phyloP scores from a whole-genome alignment of 2,888 invertebrate species.

The Rhamnusium bicolor region DNA sequence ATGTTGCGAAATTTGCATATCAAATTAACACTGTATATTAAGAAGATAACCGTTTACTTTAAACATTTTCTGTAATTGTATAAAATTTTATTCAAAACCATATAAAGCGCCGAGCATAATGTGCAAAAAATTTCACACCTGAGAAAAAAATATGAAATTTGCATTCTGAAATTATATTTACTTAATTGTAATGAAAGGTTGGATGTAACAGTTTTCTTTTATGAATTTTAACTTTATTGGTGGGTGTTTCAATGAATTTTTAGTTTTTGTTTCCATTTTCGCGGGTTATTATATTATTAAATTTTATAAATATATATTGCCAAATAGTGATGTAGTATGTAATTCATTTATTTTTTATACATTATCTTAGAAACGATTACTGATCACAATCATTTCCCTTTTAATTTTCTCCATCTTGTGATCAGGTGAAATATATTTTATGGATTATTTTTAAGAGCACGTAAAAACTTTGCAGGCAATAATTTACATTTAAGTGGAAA shows the following conservation, averaged over 20 bases:
- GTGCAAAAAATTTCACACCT: constrained; percentile 45
- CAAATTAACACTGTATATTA: constrained; percentile 49
- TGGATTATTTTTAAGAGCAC: no score
- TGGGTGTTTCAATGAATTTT: neutral
- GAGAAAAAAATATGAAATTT: constrained; percentile 42
- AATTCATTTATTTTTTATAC: neutral
- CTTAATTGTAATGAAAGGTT: constrained; percentile 15
- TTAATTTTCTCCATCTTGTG: neutral
- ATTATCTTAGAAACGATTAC: neutral
- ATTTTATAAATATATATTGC: neutral
- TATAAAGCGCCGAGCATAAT: constrained; percentile 42
- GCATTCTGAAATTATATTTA: constrained; percentile 33
- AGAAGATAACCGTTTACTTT: constrained; percentile 44
- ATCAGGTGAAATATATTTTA: no score
- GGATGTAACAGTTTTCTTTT: constrained; percentile 15
- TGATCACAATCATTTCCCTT: neutral
- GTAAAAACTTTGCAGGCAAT: no score
- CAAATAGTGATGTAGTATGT: neutral
- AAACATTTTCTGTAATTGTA: constrained; percentile 50
- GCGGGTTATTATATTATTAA: neutral
- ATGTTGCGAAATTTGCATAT: constrained; percentile 39
- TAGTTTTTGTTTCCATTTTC: neutral
- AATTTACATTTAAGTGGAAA: no score
- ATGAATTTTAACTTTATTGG: constrained; percentile 18
- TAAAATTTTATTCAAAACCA: constrained; percentile 45